These are phyloP conservation scores for Agriopis aurantiaria DNA, from an alignment of 2,888 invertebrate genomes.

Conservation along the genomic window DNA sequence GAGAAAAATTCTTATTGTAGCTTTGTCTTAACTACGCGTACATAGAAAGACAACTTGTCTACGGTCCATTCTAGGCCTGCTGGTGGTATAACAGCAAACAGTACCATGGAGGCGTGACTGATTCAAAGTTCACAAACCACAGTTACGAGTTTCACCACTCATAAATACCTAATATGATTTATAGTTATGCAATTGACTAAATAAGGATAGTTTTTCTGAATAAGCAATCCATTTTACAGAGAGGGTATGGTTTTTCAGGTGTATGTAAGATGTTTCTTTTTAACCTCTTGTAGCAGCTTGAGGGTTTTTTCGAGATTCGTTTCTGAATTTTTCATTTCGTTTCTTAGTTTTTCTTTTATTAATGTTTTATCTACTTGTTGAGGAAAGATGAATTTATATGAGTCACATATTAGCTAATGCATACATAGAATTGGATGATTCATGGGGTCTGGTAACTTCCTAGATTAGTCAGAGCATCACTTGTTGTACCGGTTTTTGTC, in stretches of 20 bases:
- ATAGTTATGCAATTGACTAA: too few species aligned
- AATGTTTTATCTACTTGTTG: neutral
- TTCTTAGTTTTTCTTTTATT: too few species aligned
- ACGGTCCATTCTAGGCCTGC: too few species aligned
- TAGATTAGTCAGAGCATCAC: neutral
- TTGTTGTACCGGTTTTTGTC: constrained; percentile 24
- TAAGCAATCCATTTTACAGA: neutral
- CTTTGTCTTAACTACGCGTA: too few species aligned
- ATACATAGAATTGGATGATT: neutral
- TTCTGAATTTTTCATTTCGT: too few species aligned
- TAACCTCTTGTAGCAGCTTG: too few species aligned
- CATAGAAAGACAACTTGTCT: too few species aligned
- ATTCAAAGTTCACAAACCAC: constrained; percentile 16
- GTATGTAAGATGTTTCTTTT: too few species aligned
- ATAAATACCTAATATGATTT: constrained; percentile 12
- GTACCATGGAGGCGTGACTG: constrained; percentile 21
- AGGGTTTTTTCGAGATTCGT: too few species aligned
- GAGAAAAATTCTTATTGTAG: too few species aligned
- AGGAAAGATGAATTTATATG: neutral
- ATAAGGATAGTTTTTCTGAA: neutral
- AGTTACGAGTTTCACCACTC: constrained; percentile 25
- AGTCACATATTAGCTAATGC: constrained; percentile 3
- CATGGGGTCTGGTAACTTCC: constrained; percentile 25
- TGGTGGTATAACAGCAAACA: constrained; percentile 1
- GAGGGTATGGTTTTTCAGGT: too few species aligned